Evolutionary conservation across 2,113 vertebrate genomes (phyloP), one percentile per base, ranked within the genome.

Genomic region (Otocyon megalotis): DNA sequence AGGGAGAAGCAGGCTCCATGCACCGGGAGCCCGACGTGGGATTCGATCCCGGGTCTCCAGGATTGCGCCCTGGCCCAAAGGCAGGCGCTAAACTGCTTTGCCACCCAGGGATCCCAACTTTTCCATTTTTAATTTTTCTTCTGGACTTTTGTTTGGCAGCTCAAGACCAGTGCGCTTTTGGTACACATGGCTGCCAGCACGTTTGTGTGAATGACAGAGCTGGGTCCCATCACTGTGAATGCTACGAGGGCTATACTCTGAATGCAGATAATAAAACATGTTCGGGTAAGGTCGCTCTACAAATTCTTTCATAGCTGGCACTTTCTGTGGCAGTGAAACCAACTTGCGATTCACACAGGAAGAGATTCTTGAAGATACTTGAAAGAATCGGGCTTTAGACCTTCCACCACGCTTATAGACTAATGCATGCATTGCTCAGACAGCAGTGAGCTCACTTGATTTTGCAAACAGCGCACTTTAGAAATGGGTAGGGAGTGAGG

Each of bases 191-290:
- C 76, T 99, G 99, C 93, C 98, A 99, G 53, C 99, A 99, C 96
- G 97, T 99, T 82, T 99, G 99, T 80, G 98, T 99, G 97, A 99
- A 98, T 72, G 99, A 98, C 90, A 56, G 96, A 85, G 98, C 98
- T 0, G 96, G 98, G 43, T 99, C 99, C 93, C 98, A 98, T 98
- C 98, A 98, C 98, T 99, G 99, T 97, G 99, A 99, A 84, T 99
- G 99, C 98, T 98, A 98, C 20, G 98, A 98, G 37, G 99, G 99
- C 88, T 99, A 99, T 97, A 96, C 96, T 90, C 98, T 99, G 98
- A 99, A 99, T 89, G 96, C 97, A 74, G 99, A 99, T 98, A 99
- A 98, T 97, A 99, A 98, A 94, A 99, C 99, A 3, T 99, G 99
- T 96, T 99, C 99, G 98, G 98, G 97, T 98, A 80, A 96, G 85